Percentiles rank a stretch among this genome's conserved stretches.
Conservation (phyloP, 2,888 invertebrate genomes). For the Eristalis arbustorum region DNA sequence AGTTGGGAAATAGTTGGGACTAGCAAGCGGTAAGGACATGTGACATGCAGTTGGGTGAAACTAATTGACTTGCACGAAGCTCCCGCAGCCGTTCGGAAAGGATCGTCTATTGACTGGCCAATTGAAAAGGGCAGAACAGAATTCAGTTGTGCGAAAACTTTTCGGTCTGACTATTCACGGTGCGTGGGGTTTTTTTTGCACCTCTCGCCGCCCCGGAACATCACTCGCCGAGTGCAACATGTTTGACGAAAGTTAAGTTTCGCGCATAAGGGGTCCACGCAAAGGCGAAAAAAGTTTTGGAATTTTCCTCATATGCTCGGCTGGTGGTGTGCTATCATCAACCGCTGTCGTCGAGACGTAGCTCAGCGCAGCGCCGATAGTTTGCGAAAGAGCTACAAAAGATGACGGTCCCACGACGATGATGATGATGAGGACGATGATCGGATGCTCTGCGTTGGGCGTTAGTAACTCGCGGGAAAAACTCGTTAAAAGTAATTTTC, state of each 20-base stretch:
- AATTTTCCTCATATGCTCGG: slow-evolving; percentile 42
- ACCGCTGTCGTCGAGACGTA: not conserved
- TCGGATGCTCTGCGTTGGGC: slow-evolving; percentile 36
- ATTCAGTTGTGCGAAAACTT: too few species aligned
- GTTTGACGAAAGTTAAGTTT: slow-evolving; percentile 48
- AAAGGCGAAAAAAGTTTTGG: slow-evolving; percentile 15
- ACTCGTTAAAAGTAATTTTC: slow-evolving; percentile 70
- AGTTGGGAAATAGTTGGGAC: not conserved
- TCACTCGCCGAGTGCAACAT: not conserved
- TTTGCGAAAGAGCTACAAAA: slow-evolving; percentile 44
- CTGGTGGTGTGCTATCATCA: not conserved
- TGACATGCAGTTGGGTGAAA: not conserved
- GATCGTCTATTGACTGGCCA: not conserved
- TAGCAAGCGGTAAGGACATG: not conserved
- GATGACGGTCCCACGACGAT: slow-evolving; percentile 32
- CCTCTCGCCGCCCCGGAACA: not conserved
- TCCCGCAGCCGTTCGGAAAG: not conserved
- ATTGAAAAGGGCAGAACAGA: not conserved
- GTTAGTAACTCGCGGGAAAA: slow-evolving; percentile 52
- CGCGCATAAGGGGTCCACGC: slow-evolving; percentile 3
- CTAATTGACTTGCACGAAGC: not conserved
- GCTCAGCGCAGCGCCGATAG: slow-evolving; percentile 20
- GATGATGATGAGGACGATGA: slow-evolving; percentile 52
- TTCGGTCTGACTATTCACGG: not conserved
- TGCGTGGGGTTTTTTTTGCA: not conserved